Evolutionary conservation across 2,113 vertebrate genomes (phyloP).

Genomic region (Euleptes europaea): DNA sequence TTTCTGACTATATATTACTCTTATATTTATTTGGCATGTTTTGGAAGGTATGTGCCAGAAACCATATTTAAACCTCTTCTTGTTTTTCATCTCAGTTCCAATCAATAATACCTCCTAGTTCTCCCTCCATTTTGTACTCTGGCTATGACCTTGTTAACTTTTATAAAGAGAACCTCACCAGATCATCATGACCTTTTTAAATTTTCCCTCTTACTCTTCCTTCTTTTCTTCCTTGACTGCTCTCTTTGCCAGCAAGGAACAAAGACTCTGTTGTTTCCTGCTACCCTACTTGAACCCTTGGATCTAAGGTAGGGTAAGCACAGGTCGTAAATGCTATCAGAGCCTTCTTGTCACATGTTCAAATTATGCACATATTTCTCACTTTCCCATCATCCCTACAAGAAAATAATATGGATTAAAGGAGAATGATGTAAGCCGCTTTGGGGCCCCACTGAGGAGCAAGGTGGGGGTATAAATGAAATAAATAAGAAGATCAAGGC

Average conservation of each 20-base stretch:
- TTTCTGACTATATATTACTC: too few species aligned
- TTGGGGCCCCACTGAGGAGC: too few species aligned
- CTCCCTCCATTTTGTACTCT: neutral
- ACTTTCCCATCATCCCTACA: neutral
- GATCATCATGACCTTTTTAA: slow-evolving; percentile 17
- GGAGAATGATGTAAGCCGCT: too few species aligned
- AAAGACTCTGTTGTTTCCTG: neutral
- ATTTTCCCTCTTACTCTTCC: neutral
- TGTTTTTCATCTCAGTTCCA: neutral
- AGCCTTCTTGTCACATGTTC: neutral
- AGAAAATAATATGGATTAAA: too few species aligned
- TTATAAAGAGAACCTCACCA: neutral
- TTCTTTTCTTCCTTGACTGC: neutral
- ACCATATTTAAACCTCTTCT: neutral
- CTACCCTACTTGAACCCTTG: neutral
- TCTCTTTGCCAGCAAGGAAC: neutral
- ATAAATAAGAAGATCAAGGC: too few species aligned
- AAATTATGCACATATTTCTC: neutral
- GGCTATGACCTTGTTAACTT: neutral
- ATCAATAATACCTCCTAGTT: neutral
- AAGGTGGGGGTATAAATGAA: too few species aligned
- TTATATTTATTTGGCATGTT: neutral
- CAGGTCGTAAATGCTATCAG: neutral
- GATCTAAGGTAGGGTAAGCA: neutral
- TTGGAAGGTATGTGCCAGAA: slow-evolving; percentile 1